Evolutionary conservation across 2,113 vertebrate genomes (phyloP).

Genomic region (Gopherus flavomarginatus): DNA sequence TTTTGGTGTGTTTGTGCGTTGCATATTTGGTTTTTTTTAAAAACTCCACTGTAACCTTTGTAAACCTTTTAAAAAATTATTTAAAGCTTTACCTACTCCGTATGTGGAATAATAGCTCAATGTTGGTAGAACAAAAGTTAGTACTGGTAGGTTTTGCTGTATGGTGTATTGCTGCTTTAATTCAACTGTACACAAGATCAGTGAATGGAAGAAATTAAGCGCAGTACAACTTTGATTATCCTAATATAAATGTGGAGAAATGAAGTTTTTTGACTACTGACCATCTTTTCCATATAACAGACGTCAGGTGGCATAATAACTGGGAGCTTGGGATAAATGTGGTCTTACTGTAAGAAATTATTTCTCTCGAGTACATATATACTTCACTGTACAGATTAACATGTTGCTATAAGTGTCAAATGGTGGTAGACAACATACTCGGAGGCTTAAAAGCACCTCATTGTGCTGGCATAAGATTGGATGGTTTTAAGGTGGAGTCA

Average conservation of each 20-base stretch:
- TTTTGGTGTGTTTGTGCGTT: not conserved
- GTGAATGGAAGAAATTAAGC: not conserved
- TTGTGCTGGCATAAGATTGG: not conserved
- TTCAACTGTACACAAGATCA: not conserved
- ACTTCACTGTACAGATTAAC: not conserved
- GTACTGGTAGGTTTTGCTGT: not conserved
- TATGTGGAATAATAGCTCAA: not conserved
- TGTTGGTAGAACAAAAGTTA: not conserved
- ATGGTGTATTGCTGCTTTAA: not conserved
- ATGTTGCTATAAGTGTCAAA: slow-evolving; percentile 1
- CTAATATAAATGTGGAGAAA: not conserved
- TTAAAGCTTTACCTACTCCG: not conserved
- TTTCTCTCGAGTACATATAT: not conserved
- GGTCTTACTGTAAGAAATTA: not conserved
- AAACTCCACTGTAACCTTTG: not conserved
- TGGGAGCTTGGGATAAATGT: not conserved
- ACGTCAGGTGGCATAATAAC: not conserved
- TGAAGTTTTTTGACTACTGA: not conserved
- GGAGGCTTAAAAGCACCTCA: not conserved
- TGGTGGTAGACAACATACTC: not conserved
- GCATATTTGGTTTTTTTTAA: not conserved
- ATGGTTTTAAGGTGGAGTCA: not conserved
- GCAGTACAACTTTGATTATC: not conserved
- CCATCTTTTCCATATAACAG: not conserved
- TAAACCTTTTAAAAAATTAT: not conserved